Evolutionary conservation across 2,888 invertebrate genomes (phyloP), one percentile per base, ranked within the genome.

Genomic region (Zygothrica quintamaculata): DNA sequence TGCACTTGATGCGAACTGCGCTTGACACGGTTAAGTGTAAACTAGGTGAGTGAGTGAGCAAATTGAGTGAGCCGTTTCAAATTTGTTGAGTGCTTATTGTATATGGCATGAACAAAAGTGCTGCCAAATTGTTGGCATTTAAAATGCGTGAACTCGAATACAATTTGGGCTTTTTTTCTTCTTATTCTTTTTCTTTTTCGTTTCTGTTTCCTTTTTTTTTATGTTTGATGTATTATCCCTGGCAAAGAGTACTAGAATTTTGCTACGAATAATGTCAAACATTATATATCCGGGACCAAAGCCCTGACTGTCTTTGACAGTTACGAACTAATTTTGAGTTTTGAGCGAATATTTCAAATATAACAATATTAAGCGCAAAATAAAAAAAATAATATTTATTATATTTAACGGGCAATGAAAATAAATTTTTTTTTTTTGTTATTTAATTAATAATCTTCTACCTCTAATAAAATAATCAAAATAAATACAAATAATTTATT

Each of bases 61-160:
- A 13, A 47, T 33, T 18, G 53, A 66, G 57, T 46, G 47, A n/a
- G 31, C 13, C 1, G 8, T 29, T 43, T 18, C 11, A 6, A 26
- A 33, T 11, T 44, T 33, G 36, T 34, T 43, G 42, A 56, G 52
- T 36, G 42, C 1, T 16, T 39, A 56, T 48, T 31, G 50, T 43
- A 34, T 37, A 33, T 34, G 29, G n/a, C 36, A 48, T 7, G 31
- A 4, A 18, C n/a, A 68, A 65, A 50, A 70, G 61, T 70, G 74
- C 61, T 73, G 56, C 75, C 65, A 65, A 74, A 18, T 65, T 56
- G n/a, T 11, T 25, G 34, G 47, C 44, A 52, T 43, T 22, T 7
- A 6, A 48, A 70, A 65, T 65, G 71, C 48, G 36, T 31, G 36
- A 26, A 64, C 36, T 70, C 46, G 7, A 48, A 48, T 12, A 11